Evolutionary conservation across 2,888 invertebrate species (phyloP), one percentile per base, ranked within the genome.

Genomic region (Eudemis profundana): DNA sequence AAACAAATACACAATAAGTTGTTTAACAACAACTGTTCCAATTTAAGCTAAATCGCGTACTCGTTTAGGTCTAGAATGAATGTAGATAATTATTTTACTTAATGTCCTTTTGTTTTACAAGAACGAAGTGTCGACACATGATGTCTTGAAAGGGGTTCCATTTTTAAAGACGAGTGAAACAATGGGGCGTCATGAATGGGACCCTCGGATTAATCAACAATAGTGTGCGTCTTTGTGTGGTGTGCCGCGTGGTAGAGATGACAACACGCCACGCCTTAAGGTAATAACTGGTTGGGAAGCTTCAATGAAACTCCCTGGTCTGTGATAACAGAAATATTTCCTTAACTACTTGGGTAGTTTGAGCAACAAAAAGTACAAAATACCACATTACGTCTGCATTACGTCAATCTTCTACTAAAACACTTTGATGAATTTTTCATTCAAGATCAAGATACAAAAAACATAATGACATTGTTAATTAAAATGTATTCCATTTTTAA

Each of bases 161-260:
- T 83, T 84, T 84, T 85, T 81, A 82, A 85, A 81, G 76, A 76
- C 75, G 29, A 38, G 38, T 66, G 81, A 87, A 87, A 89, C 89
- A 89, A 89, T 87, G 74, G 77, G 70, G 70, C 64, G 80, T 72
- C 84, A 86, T 87, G 86, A 87, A 89, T 89, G 82, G 85, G 77
- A 77, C 79, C 81, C 81, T 82, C 72, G 73, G 75, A 85, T 86
- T 85, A 84, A 85, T 86, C 83, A 81, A 88, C 87, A 86, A 86
- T 83, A 76, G 78, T 71, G 74, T 72, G 69, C 72, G 78, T 78
- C 79, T 79, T 77, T 78, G 69, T 70, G 69, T 68, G 69, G 53
- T 61, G 51, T 66, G 47, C 66, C 51, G 44, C 44, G 49, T 29
- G 21, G 42, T 68, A 61, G 36, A 61, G 64, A 49, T 27, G 54